Conservation (phyloP, 2,113 vertebrate species). For the Mystacornis crossleyi region DNA sequence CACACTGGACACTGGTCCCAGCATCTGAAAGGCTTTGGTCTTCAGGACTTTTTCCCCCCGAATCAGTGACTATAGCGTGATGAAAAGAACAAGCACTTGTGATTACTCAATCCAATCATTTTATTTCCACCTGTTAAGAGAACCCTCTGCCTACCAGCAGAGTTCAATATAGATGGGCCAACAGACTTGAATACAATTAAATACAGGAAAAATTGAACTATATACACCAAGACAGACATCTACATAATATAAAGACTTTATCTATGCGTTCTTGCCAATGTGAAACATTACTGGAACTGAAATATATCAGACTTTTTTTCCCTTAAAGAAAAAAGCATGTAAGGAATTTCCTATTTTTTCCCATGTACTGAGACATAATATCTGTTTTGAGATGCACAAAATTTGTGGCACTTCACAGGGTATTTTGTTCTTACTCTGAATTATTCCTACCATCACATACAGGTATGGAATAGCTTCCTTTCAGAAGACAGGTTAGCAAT, state of each 20-base stretch:
- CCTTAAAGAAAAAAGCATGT: background rate
- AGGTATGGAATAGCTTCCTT: background rate
- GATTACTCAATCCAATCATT: background rate
- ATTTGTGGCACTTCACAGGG: constrained; percentile 14
- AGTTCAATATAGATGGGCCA: constrained; percentile 43
- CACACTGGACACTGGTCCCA: background rate
- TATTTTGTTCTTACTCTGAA: background rate
- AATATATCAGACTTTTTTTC: background rate
- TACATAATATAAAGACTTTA: background rate
- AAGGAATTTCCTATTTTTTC: background rate
- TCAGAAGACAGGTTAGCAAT: background rate
- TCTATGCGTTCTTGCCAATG: constrained; percentile 18
- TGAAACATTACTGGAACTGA: constrained; percentile 14
- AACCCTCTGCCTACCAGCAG: constrained; percentile 52
- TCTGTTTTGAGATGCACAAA: background rate
- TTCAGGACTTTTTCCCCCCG: accelerated
- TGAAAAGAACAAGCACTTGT: background rate
- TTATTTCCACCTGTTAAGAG: constrained; percentile 70
- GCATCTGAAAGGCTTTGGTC: too few species aligned
- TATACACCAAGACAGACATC: constrained; percentile 67
- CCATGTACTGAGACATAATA: background rate
- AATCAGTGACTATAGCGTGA: accelerated
- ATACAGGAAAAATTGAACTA: constrained; percentile 62
- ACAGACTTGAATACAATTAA: constrained; percentile 62
- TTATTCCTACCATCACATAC: background rate